Percentiles rank a stretch among this genome's conserved stretches.
These are phyloP conservation scores for Electrophaes corylata DNA, from an alignment of 2,888 invertebrate genomes.

Conservation along the genomic window DNA sequence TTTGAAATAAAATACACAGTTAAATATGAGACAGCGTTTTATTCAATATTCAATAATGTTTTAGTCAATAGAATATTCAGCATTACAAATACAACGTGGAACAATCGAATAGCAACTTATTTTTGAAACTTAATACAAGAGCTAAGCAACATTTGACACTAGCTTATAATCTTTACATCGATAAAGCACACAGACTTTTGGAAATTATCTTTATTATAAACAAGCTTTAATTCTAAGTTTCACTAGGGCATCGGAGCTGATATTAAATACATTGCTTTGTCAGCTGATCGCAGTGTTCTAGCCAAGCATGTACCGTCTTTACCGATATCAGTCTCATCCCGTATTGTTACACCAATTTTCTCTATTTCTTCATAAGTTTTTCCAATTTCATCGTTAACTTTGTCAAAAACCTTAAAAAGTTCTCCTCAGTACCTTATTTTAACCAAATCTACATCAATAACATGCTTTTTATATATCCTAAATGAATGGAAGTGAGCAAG, in stretches of 20 bases:
- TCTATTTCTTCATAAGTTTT: constrained; percentile 31
- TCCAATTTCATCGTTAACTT: constrained; percentile 18
- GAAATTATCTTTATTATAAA: constrained; percentile 51
- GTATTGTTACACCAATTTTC: constrained; percentile 43
- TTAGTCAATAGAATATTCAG: constrained; percentile 81
- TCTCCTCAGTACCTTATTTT: constrained; percentile 22
- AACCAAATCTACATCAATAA: constrained; percentile 36
- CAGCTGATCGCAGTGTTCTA: constrained; percentile 49
- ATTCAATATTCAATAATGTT: constrained; percentile 81
- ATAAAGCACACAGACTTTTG: constrained; percentile 77
- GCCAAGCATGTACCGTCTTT: constrained; percentile 53
- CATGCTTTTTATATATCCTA: constrained; percentile 40
- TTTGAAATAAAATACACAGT: constrained; percentile 53
- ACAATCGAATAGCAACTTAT: constrained; percentile 78
- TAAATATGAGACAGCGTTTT: constrained; percentile 83
- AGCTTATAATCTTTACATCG: constrained; percentile 64
- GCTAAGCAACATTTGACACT: constrained; percentile 66
- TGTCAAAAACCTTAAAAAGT: constrained; percentile 8
- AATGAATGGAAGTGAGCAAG: constrained; percentile 69
- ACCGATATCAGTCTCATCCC: constrained; percentile 57
- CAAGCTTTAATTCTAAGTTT: constrained; percentile 39
- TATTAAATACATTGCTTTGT: constrained; percentile 55
- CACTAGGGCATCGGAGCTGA: constrained; percentile 49
- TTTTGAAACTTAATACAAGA: constrained; percentile 77
- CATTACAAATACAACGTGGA: constrained; percentile 83